Percentiles rank a stretch among this genome's conserved stretches.
These are phyloP conservation scores for Porites lutea DNA, from an alignment of 64 coral and sea anemone genomes.

Conservation along the genomic window DNA sequence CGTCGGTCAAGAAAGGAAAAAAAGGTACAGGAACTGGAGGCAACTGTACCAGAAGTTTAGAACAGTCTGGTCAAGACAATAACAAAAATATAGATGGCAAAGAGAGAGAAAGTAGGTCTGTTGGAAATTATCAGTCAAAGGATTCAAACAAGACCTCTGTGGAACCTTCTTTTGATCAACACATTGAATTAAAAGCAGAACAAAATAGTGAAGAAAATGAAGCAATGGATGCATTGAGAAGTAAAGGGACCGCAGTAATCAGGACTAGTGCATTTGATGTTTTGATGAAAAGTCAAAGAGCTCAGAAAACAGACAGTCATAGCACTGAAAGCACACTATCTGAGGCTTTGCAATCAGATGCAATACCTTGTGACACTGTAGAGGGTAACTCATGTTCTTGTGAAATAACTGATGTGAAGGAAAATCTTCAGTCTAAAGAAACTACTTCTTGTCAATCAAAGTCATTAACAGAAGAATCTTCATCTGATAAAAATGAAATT, in stretches of 20 bases:
- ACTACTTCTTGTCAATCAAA: background rate
- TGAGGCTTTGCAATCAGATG: background rate
- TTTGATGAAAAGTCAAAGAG: conserved; percentile 47
- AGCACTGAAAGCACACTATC: background rate
- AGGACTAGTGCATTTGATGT: conserved; percentile 26
- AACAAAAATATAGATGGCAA: too few species aligned
- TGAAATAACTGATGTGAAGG: background rate
- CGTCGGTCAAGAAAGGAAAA: background rate
- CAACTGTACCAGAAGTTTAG: background rate
- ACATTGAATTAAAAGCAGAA: background rate
- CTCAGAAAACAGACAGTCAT: background rate
- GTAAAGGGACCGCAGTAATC: background rate
- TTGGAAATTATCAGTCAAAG: background rate
- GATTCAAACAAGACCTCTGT: background rate
- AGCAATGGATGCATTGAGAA: background rate
- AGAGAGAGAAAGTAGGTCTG: background rate
- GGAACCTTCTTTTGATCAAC: background rate
- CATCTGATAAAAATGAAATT: background rate
- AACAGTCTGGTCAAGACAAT: background rate
- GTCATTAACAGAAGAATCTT: background rate
- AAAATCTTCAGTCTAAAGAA: background rate
- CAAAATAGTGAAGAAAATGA: background rate
- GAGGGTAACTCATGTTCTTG: background rate
- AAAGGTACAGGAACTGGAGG: background rate
- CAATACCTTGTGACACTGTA: background rate